Evolutionary conservation across 1,140 invertebrate species (phyloP).

Genomic region (Drosophila auraria): DNA sequence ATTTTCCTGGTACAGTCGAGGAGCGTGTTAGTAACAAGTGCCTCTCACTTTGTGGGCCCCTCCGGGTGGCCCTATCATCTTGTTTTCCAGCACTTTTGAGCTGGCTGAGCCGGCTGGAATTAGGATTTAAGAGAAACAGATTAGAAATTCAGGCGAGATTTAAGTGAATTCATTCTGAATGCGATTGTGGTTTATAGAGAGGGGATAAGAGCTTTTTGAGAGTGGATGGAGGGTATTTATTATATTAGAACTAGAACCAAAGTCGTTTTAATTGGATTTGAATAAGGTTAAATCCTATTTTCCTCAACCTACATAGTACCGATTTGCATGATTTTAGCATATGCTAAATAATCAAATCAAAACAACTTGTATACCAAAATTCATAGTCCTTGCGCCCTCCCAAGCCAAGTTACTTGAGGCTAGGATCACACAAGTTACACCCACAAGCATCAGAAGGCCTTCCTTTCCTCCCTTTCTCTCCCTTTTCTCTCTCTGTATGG

Average conservation of each 20-base stretch:
- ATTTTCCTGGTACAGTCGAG: conserved; percentile 34
- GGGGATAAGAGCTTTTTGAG: too few species aligned
- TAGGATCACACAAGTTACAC: neutral
- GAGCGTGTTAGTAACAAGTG: conserved; percentile 53
- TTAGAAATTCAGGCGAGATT: conserved; percentile 49
- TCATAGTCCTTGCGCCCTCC: neutral
- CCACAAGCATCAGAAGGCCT: neutral
- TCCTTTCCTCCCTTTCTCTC: neutral
- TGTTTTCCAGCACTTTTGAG: conserved; percentile 20
- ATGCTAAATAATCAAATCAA: neutral
- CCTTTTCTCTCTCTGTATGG: neutral
- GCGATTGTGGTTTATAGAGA: conserved; percentile 13
- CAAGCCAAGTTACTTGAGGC: conserved; percentile 18
- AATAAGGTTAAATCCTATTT: neutral
- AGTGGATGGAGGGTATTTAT: neutral
- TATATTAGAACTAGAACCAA: too few species aligned
- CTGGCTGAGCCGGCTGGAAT: conserved; percentile 1
- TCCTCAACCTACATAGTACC: neutral
- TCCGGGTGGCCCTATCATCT: conserved; percentile 34
- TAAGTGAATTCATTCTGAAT: conserved; percentile 35
- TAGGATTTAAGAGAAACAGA: conserved; percentile 41
- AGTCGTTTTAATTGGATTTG: too few species aligned
- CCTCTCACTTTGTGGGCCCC: conserved; percentile 44
- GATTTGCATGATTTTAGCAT: neutral
- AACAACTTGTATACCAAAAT: neutral